Conservation (phyloP, 2,888 invertebrate species). For the Drosophila eohydei region DNA sequence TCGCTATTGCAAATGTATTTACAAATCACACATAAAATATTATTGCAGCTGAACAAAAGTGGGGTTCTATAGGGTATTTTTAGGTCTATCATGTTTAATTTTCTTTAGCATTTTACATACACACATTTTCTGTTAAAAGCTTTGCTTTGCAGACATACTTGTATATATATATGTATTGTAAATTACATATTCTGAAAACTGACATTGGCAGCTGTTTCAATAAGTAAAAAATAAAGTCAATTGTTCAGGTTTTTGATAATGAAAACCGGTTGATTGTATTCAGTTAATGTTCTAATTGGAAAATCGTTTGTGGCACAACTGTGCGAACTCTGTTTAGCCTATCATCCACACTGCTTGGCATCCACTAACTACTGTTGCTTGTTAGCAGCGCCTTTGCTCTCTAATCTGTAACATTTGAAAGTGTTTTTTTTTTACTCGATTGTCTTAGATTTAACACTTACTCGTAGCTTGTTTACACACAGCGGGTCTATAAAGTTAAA, state of each 20-base stretch:
- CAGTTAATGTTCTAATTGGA: slow-evolving; percentile 27
- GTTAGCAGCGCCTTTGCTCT: not conserved
- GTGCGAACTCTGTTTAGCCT: slow-evolving; percentile 22
- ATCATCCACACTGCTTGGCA: slow-evolving; percentile 24
- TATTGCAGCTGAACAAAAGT: not conserved
- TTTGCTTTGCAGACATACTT: not conserved
- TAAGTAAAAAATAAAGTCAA: not conserved
- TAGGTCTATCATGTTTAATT: not conserved
- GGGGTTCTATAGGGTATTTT: slow-evolving; percentile 3
- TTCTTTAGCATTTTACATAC: not conserved
- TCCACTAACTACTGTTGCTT: slow-evolving; percentile 26
- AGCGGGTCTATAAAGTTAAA: slow-evolving; percentile 22
- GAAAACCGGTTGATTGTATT: slow-evolving; percentile 63
- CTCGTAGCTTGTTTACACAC: slow-evolving; percentile 20
- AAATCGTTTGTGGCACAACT: not conserved
- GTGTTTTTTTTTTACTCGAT: slow-evolving; percentile 3
- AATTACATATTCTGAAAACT: slow-evolving; percentile 2
- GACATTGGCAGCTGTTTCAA: not conserved
- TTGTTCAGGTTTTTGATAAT: slow-evolving; percentile 49
- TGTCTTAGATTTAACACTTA: slow-evolving; percentile 39
- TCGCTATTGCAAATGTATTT: not conserved
- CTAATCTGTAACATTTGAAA: slow-evolving; percentile 33
- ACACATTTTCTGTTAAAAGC: not conserved
- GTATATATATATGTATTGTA: not conserved
- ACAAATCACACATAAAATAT: not conserved